Evolutionary conservation across 2,888 invertebrate genomes (phyloP).

Genomic region (Eristalinus sepulchralis): DNA sequence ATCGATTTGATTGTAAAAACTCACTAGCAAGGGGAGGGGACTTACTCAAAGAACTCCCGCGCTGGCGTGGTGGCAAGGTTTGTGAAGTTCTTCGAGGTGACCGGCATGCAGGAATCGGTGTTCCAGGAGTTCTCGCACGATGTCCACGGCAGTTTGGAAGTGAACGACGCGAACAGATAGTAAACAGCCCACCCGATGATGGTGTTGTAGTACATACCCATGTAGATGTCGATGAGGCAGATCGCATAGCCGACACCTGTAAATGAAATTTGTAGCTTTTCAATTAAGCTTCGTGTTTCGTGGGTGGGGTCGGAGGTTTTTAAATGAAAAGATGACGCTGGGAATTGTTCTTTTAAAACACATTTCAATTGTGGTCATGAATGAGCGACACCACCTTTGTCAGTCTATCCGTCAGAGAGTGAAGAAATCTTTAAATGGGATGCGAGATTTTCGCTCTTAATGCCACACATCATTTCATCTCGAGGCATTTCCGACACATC

Average conservation of each 20-base stretch:
- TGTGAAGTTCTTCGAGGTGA: constrained; percentile 83
- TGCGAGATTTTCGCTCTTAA: too few species aligned
- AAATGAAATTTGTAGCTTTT: constrained; percentile 49
- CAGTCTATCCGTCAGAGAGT: too few species aligned
- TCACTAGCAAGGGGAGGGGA: constrained; percentile 65
- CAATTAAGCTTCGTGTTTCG: not conserved
- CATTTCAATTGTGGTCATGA: too few species aligned
- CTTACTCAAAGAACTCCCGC: constrained; percentile 94
- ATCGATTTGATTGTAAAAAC: constrained; percentile 6
- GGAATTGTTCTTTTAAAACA: too few species aligned
- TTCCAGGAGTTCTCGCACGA: constrained; percentile 94
- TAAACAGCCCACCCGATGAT: constrained; percentile 98
- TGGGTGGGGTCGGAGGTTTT: not conserved
- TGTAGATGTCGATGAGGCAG: constrained; percentile 96
- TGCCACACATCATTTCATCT: not conserved
- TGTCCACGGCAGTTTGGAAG: constrained; percentile 92
- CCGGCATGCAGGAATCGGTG: constrained; percentile 87
- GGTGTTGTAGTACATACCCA: constrained; percentile 98
- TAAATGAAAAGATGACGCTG: not conserved
- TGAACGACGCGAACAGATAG: constrained; percentile 92
- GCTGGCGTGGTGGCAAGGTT: constrained; percentile 88
- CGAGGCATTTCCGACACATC: not conserved
- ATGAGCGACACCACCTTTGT: too few species aligned
- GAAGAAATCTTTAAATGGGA: too few species aligned
- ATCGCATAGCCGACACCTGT: constrained; percentile 97